phyloP scores from a whole-genome alignment of 1,140 invertebrate species.

The Acromyrmex heyeri region DNA sequence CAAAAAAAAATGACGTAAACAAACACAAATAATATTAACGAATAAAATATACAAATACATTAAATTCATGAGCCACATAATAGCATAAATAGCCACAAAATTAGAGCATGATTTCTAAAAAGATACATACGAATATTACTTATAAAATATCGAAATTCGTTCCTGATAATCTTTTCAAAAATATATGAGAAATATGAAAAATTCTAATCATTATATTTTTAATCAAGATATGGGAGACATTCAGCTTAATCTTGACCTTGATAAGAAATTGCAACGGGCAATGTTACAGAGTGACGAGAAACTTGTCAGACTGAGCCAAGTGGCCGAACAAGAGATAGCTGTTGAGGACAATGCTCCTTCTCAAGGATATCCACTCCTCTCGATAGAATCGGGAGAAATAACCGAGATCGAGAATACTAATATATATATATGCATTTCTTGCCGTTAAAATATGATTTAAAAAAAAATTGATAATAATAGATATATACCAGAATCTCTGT shows the following conservation, averaged over 20 bases:
- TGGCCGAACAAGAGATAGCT: slow-evolving; percentile 70
- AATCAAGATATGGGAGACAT: slow-evolving; percentile 25
- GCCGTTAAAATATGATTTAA: slow-evolving; percentile 4
- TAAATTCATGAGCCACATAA: no score
- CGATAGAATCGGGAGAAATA: slow-evolving; percentile 12
- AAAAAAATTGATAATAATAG: background rate
- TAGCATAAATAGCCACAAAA: background rate
- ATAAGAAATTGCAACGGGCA: slow-evolving; percentile 65
- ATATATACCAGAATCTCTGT: background rate
- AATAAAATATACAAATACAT: no score
- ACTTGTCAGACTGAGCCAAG: slow-evolving; percentile 45
- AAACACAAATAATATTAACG: no score
- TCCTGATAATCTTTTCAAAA: background rate
- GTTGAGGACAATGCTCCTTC: slow-evolving; percentile 79
- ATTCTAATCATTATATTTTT: background rate
- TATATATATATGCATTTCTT: slow-evolving; percentile 3
- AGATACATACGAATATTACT: background rate
- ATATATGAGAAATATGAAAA: background rate
- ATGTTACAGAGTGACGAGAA: slow-evolving; percentile 71
- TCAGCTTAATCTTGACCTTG: slow-evolving; percentile 8
- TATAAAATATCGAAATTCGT: background rate
- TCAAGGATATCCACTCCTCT: slow-evolving; percentile 79
- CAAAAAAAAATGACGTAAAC: no score
- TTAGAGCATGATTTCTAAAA: background rate
- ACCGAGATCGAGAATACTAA: slow-evolving; percentile 40